Base-by-base conservation (phyloP, 2,113 vertebrate species). In the Myiagra hebetior region DNA sequence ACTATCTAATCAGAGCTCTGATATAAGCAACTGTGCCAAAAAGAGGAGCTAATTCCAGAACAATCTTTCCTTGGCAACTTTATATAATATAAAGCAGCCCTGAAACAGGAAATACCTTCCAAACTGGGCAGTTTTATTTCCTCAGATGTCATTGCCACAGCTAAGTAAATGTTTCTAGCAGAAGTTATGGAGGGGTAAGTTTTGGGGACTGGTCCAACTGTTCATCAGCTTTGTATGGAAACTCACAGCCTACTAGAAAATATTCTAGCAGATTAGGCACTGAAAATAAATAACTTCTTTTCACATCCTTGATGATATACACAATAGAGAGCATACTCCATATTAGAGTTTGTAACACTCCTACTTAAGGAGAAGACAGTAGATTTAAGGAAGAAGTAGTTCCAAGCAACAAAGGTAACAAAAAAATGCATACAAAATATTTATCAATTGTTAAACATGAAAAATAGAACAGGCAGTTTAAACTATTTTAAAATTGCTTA, bases 401-500 rank as follows among this genome's bases (percentile, higher is more conserved):
- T 87, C 55, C 76, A 96, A 94, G 70, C 57, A 80, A 52, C 27
- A 52, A 67, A 82, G 8, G 30, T 63, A 74, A 50, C 69, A 87
- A 72, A 35, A 81, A 39, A 39, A 90, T 17, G 52, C 53, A 84
- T 17, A 57, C 31, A 69, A 31, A 52, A 85, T 26, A 57, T 87
- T 62, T 64, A 84, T 86, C 47, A 59, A 49, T 96, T 83, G 53
- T 39, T n/a, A 50, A 57, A 68, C 59, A 64, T 35, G 22, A 87
- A 89, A 57, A 94, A 89, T 13, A 28, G 13, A 93, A 44, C 8
- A 56, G 35, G 35, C 39, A 47, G 35, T 74, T 70, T 68, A 94
- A 94, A 76, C 28, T 53, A 78, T 79, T 95, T 95, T 72, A 44
- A 82, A 95, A 93, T 65, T 37, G 46, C 55, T 87, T 91, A 44